Evolutionary conservation across 2,797 vertebrate species (phyloP).

Genomic region (Lacerta bilineata): DNA sequence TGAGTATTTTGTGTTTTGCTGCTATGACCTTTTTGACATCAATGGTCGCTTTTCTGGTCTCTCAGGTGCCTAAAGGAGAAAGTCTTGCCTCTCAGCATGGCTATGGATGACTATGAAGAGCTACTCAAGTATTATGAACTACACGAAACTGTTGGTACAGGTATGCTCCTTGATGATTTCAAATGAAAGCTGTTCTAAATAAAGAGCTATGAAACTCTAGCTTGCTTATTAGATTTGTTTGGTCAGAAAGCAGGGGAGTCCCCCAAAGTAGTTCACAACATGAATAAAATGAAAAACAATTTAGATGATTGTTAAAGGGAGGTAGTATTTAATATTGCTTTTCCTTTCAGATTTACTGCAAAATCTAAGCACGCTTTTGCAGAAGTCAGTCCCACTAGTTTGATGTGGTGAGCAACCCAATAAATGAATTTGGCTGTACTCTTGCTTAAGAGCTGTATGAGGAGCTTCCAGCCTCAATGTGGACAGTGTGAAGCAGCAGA

Average conservation of each 20-base stretch:
- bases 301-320: not conserved
- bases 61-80: not conserved
- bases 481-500: not conserved
- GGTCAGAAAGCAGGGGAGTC: no score
- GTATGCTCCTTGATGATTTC: conserved; percentile 72
- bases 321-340: not conserved
- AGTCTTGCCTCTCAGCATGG: conserved; percentile 58
- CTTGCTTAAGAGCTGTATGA: not conserved
- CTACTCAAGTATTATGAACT: conserved; percentile 90
- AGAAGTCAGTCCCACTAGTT: not conserved
- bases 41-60: not conserved
- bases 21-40: not conserved
- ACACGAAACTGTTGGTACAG: conserved; percentile 92
- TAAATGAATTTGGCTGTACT: not conserved
- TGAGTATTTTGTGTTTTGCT: not conserved
- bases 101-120: conserved; percentile 83
- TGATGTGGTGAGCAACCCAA: not conserved
- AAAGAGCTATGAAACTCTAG: not conserved
- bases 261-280: not conserved
- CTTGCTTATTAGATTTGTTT: not conserved
- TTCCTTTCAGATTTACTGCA: not conserved
- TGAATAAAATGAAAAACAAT: not conserved
- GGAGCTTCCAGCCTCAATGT: not conserved
- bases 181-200: not conserved
- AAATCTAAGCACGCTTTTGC: no score